Evolutionary conservation across 2,888 invertebrate species (phyloP), one percentile per base, ranked within the genome.

Genomic region (Euproctis similis): DNA sequence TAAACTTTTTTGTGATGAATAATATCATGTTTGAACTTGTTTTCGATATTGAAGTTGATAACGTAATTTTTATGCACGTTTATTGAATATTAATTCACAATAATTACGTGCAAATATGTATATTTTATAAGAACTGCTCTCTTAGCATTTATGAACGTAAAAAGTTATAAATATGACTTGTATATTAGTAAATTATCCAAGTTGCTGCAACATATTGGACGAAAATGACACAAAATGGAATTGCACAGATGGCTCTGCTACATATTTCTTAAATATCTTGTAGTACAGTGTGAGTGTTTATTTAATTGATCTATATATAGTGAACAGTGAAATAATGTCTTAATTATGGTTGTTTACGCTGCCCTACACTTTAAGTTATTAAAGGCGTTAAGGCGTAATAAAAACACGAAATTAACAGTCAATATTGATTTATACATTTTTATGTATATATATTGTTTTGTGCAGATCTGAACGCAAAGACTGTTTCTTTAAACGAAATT

Each of bases 171-270:
- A 48, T 45, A 53, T 33, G 20, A 58, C 50, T 49, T 52, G 42
- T 55, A n/a, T 51, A 43, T 37, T 44, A 34, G 46, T n/a, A 39
- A 39, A 42, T 42, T 38, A 41, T 36, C 34, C 19, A 21, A 39
- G 37, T 47, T 28, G 40, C 38, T 46, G 35, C 36, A 51, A 31
- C 13, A 24, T 12, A 44, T 36, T 33, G 42, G 47, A 53, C 56
- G 50, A 81, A 74, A 65, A 82, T 82, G 82, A 47, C 63, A 46
- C 47, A 80, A 76, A 73, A 82, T 82, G 82, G 74, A 73, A 66
- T 64, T 71, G 55, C 51, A 54, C 37, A 50, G 46, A 48, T 63
- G 60, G 58, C 55, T 57, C 41, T 61, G 42, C 52, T 69, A 47
- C 44, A 29, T 71, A 37, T 44, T 67, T 42, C 50, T 72, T 73